phyloP scores from a whole-genome alignment of 2,113 vertebrate genomes.

The Rynchops niger region DNA sequence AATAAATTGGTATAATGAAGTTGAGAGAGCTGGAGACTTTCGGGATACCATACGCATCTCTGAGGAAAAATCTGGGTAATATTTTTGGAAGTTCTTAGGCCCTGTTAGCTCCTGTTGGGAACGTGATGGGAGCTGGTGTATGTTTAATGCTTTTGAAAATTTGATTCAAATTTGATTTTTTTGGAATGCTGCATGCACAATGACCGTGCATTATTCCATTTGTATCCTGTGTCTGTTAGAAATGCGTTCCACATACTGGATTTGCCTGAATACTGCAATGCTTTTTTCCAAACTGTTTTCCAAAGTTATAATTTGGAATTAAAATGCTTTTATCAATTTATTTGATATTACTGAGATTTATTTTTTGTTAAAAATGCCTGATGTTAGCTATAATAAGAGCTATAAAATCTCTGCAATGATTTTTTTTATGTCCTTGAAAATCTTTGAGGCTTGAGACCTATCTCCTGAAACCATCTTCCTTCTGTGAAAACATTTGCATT shows the following conservation, averaged over 20 bases:
- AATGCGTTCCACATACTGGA: background rate
- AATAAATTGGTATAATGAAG: background rate
- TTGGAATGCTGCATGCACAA: fast-evolving
- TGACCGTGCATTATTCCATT: background rate
- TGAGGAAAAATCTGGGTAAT: background rate
- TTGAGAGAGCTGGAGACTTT: background rate
- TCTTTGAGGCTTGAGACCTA: background rate
- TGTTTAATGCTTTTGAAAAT: background rate
- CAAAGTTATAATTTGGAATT: background rate
- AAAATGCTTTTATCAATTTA: background rate
- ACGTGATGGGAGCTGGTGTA: background rate
- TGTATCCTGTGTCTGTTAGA: background rate
- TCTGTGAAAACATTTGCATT: background rate
- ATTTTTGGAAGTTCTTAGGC: background rate
- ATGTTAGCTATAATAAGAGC: background rate
- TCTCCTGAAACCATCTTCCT: background rate
- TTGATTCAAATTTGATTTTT: background rate
- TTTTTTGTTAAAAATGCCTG: background rate
- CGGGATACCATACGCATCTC: background rate
- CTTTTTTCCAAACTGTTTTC: background rate
- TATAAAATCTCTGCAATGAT: background rate
- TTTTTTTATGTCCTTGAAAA: background rate
- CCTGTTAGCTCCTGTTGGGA: background rate
- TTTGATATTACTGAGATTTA: background rate
- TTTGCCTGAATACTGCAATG: background rate